Evolutionary conservation across 23 tunicate genomes (phyloP), one percentile per base, ranked within the genome.

Genomic region (Styela clava): DNA sequence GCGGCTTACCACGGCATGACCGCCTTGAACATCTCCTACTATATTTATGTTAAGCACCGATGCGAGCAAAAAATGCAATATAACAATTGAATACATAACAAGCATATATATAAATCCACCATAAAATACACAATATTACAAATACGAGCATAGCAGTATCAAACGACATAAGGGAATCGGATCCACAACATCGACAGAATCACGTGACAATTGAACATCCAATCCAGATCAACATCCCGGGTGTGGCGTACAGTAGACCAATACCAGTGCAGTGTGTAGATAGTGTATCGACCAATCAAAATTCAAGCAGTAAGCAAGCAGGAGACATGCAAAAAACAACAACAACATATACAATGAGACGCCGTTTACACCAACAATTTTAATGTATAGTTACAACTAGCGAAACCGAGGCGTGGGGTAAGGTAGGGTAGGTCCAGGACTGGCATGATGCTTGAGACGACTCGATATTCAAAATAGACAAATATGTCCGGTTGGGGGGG

Each of bases 1-100:
- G 23, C 51, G 83, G 73, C 84, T 83, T 24, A 24, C 32, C 32
- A 84, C 77, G n/a, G 64, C 69, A 24, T 79, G 83, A 68, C 87
- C 24, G n/a, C 63, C 78, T 24, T 67, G 33, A 24, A 25, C 85
- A 44, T n/a, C 85, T 62, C 62, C 85, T 64, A 44, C 33, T n/a
- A 16, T 7, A 18, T 0, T 62, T 0, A 1, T 52, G 82, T 22
- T 18, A 35, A 12, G 22, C 34, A 69, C 19, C 30, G 9, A 33
- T 19, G 33, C 63, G 65, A 23, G 32, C 52, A 69, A n/a, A 51
- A 21, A 33, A 24, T 20, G 30, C 63, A 63, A 2, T 33, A 9
- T 34, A 31, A 12, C 23, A 21, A 64, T 82, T 19, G 31, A 68
- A 81, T 21, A 29, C 78, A 63, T 18, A 82, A n/a, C 0, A 52